phyloP scores from a whole-genome alignment of 2,113 vertebrate genomes.

The Antechinus stuartii region DNA sequence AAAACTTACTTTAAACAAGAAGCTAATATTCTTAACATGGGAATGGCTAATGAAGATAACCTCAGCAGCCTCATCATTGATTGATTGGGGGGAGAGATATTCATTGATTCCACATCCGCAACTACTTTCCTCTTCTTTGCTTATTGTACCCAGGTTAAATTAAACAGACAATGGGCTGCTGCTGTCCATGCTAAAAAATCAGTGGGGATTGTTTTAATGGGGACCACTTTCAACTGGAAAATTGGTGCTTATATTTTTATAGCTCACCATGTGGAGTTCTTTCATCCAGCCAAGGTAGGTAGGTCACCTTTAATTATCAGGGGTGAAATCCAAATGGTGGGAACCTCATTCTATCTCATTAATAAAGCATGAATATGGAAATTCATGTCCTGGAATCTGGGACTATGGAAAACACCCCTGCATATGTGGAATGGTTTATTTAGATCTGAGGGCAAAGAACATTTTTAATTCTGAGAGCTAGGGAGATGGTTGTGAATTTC shows the following conservation, averaged over 20 bases:
- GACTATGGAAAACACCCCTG: not conserved
- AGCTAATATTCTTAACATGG: slow-evolving; percentile 33
- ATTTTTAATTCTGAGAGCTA: not conserved
- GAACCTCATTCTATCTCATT: not conserved
- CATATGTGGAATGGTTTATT: slow-evolving; percentile 42
- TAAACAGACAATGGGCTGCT: slow-evolving; percentile 25
- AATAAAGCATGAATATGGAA: slow-evolving; percentile 18
- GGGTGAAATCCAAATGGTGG: slow-evolving; percentile 56
- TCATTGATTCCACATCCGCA: slow-evolving; percentile 76
- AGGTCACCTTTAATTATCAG: slow-evolving; percentile 56
- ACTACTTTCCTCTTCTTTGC: slow-evolving; percentile 59
- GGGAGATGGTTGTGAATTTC: not conserved
- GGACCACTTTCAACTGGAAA: slow-evolving; percentile 65
- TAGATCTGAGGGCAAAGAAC: slow-evolving; percentile 31
- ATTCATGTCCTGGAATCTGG: slow-evolving; percentile 15
- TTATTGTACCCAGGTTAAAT: slow-evolving; percentile 74
- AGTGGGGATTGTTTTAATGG: not conserved
- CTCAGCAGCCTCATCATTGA: slow-evolving; percentile 76
- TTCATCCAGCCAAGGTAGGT: slow-evolving; percentile 43
- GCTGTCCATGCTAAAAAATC: slow-evolving; percentile 40
- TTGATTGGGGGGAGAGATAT: slow-evolving; percentile 66
- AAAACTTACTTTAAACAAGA: slow-evolving; percentile 63
- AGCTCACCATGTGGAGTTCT: slow-evolving; percentile 9
- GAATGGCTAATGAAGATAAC: slow-evolving; percentile 76
- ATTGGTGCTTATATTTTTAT: slow-evolving; percentile 60